Base-by-base conservation (phyloP, 2,113 vertebrate species). In the Odocoileus hemionus region DNA sequence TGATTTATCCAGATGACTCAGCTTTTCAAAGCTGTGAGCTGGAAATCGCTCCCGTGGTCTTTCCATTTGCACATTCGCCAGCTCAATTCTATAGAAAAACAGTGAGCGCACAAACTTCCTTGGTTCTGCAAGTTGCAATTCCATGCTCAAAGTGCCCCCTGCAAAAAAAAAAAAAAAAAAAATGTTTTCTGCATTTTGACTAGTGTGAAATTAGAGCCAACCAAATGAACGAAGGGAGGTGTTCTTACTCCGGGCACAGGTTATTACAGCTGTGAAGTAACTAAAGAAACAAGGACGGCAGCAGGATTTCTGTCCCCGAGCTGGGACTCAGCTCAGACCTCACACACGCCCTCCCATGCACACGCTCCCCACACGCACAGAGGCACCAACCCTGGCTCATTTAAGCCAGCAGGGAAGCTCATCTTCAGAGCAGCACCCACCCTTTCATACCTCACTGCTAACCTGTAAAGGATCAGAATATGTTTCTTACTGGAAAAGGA, bases 401-500 rank as follows among this genome's bases (percentile, higher is more conserved):
- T 80, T 94, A 96, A 97, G 57, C 96, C 96, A 97, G 95, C 90
- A 86, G 86, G 58, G 43, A 92, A 79, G 33, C 8, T 70, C 91
- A 50, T 52, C 86, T 97, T 82, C 76, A 83, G 80, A 94, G 25
- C 50, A 76, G 94, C 86, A 70, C 67, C n/a, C 92, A 94, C 50
- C 86, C 64, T 96, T 85, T 50, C 58, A 58, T 94, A 80, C 76
- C 88, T 74, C 45, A 52, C 54, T 61, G 85, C 50, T 95, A 95
- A 98, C 82, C 83, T 98, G 96, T 95, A 86, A 97, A 97, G 86
- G 55, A 97, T 96, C 88, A 85, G 91, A 98, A 89, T 97, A 97
- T 98, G 97, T 96, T 98, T 97, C 97, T 97, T 95, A 98, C 95
- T 98, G 97, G 93, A 97, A 98, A 97, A 97, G 96, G 83, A 95